Conservation (phyloP, 2,113 vertebrate genomes). For the Pleuronectes platessa region DNA sequence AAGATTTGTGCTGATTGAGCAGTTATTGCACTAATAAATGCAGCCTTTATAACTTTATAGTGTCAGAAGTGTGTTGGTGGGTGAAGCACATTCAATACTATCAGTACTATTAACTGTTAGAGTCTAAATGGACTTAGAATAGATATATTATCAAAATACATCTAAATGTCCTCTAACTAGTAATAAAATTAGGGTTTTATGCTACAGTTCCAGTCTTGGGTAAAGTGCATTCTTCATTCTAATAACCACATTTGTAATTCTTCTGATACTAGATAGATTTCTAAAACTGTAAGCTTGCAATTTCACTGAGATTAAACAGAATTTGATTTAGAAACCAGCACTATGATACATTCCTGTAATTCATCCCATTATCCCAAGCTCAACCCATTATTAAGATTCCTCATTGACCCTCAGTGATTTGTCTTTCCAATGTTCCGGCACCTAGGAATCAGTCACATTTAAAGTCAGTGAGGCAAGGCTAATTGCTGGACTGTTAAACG, state of each 20-base stretch:
- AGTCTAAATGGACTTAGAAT: background rate
- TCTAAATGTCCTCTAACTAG: background rate
- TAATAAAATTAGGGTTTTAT: background rate
- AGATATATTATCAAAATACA: background rate
- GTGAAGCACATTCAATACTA: background rate
- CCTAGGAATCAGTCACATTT: background rate
- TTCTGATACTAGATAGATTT: too few species aligned
- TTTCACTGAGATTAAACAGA: too few species aligned
- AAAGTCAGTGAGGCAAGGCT: background rate
- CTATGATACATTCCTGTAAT: background rate
- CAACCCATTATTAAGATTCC: background rate
- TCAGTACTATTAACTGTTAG: too few species aligned
- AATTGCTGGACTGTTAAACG: background rate
- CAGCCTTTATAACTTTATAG: background rate
- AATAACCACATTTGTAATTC: too few species aligned
- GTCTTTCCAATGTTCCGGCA: background rate
- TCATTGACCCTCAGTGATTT: background rate
- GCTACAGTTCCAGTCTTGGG: background rate
- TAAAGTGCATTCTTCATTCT: background rate
- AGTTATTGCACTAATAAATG: background rate
- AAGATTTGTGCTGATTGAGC: conserved; percentile 1
- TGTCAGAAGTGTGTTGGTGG: background rate
- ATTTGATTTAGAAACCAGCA: too few species aligned
- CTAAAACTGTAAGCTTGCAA: too few species aligned
- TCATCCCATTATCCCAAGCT: background rate